Base-by-base conservation (phyloP, 2,797 vertebrate species). In the Salmo trutta region DNA sequence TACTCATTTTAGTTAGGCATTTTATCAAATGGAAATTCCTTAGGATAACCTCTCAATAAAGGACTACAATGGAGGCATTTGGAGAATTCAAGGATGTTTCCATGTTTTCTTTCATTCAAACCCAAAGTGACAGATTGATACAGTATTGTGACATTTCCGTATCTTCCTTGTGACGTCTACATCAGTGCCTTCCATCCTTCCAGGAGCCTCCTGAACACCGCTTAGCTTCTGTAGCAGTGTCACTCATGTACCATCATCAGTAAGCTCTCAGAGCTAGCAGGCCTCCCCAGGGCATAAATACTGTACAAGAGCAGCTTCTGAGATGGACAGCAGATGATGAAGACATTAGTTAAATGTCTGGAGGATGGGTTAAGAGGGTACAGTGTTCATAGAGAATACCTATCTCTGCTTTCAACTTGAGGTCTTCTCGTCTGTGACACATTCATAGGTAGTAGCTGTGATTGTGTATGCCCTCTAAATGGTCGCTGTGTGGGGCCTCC, bases 261-360 rank as follows among this genome's bases (percentile, higher is more conserved):
- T 74, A 71, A 77, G 59, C 77, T 78, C 53, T 79, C 16, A 67
- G 81, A 62, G 69, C 71, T 75, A 83, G 75, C 79, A 29, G 36
- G 16, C 51, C 64, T 27, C 67, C 73, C 81, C 14, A 31, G 16
- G 70, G 68, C 47, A 47, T 36, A 59, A 56, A 65, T 52, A 75
- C 73, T 56, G 19, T 56, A 56, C 16, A n/a, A 1, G 1, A 71
- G 54, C 77, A 69, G 74, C 56, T 59, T 33, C 41, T n/a, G 52
- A n/a, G 56, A 83, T 75, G 59, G 66, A 81, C 80, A 82, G 59
- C 31, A 88, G 71, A 79, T 54, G 65, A 83, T 84, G 77, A 80
- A 67, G 68, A 73, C 73, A 84, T 83, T 77, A 74, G 67, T 56
- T 24, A 75, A 68, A 65, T 69, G 54, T 82, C 76, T 36, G 24